phyloP scores from a whole-genome alignment of 2,888 invertebrate genomes.

The Cheiracanthium punctorium region DNA sequence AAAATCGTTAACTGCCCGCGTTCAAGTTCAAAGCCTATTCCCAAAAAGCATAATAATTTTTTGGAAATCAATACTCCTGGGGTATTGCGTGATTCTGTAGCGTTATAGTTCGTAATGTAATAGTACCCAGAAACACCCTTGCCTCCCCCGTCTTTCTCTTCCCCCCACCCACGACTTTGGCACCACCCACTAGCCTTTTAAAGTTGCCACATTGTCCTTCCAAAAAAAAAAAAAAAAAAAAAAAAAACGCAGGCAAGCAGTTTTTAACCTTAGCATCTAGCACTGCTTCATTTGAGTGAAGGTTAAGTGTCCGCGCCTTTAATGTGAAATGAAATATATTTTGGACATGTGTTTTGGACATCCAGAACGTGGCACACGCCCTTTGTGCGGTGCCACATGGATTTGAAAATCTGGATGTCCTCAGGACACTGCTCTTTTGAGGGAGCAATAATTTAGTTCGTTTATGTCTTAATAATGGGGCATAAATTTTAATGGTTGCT shows the following conservation, averaged over 20 bases:
- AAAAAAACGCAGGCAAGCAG: too few species aligned
- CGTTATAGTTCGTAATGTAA: not conserved
- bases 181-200: not conserved
- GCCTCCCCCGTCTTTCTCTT: not conserved
- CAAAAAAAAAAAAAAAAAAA: too few species aligned
- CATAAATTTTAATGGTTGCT: not conserved
- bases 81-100: not conserved
- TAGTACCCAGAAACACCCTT: not conserved
- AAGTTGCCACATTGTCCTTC: not conserved
- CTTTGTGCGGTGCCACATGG: not conserved
- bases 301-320: not conserved
- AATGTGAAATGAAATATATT: not conserved
- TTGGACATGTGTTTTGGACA: not conserved
- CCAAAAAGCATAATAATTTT: not conserved
- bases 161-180: not conserved
- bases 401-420: not conserved
- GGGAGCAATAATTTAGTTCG: not conserved
- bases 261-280: not conserved
- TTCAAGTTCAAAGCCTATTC: not conserved
- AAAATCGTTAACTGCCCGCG: not conserved
- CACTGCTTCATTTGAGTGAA: not conserved
- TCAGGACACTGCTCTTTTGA: not conserved
- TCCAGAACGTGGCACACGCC: not conserved
- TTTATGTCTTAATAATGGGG: not conserved
- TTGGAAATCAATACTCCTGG: not conserved